These are phyloP conservation scores for Semnornis frantzii DNA, from an alignment of 2,113 vertebrate genomes.

Conservation along the genomic window DNA sequence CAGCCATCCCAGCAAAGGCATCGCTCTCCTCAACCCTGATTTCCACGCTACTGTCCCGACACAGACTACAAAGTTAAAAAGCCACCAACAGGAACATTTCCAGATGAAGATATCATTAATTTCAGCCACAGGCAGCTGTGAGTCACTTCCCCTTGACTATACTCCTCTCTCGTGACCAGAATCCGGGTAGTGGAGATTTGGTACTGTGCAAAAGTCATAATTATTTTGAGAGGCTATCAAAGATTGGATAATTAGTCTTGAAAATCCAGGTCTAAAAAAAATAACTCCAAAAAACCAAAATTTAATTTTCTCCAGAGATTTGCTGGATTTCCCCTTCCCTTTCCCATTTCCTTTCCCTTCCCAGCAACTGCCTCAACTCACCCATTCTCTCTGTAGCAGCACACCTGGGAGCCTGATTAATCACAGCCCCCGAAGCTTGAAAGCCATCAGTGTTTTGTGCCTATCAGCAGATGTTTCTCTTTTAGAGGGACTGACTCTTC, in stretches of 20 bases:
- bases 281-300: no score
- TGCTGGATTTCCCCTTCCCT: background rate
- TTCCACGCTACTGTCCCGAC: background rate
- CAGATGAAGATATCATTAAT: conserved; percentile 44
- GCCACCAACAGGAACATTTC: background rate
- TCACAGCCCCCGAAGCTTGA: background rate
- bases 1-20: background rate
- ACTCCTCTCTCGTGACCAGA: conserved; percentile 31
- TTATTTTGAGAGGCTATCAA: background rate
- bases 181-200: background rate
- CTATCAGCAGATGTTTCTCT: conserved; percentile 35
- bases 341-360: background rate
- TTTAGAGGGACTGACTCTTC: background rate
- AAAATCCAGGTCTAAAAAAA: background rate
- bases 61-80: background rate
- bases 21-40: rapidly evolving
- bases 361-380: background rate
- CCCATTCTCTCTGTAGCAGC: background rate
- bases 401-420: background rate
- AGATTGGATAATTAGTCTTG: background rate
- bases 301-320: background rate
- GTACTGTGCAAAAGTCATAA: background rate
- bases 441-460: background rate
- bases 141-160: conserved; percentile 49
- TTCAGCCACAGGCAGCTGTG: conserved; percentile 30